These are phyloP conservation scores for Pammene aurita DNA, from an alignment of 2,888 invertebrate genomes.

Conservation along the genomic window DNA sequence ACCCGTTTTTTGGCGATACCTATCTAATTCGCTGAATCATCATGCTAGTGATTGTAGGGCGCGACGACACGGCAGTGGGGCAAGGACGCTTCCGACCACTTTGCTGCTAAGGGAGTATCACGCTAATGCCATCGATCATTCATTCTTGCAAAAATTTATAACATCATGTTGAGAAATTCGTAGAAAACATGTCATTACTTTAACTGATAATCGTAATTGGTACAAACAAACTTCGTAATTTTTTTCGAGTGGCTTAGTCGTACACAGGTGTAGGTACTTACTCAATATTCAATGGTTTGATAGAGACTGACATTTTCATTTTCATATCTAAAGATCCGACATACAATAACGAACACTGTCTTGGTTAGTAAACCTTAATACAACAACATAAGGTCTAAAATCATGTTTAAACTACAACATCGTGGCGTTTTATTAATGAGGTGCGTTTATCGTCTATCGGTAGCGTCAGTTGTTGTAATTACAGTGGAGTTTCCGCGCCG, in stretches of 20 bases:
- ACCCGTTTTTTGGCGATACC: neutral
- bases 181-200: too few species aligned
- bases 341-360: neutral
- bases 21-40: neutral
- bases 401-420: neutral
- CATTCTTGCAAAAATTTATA: neutral
- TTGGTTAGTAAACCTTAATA: neutral
- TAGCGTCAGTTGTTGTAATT: neutral
- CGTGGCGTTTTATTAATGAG: neutral
- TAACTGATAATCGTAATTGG: too few species aligned
- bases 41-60: conserved; percentile 25
- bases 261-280: too few species aligned
- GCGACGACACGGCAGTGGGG: conserved; percentile 21
- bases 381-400: neutral
- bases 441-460: neutral
- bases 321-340: too few species aligned
- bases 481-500: neutral
- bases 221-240: too few species aligned
- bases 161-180: neutral
- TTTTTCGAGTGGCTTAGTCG: too few species aligned
- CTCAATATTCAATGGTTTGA: too few species aligned
- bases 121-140: neutral
- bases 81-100: conserved; percentile 26
- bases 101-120: neutral
- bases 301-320: too few species aligned